Percentiles rank a stretch among this genome's conserved stretches.
phyloP scores from a whole-genome alignment of 1,140 invertebrate genomes.

The Drosophila ohnishii region DNA sequence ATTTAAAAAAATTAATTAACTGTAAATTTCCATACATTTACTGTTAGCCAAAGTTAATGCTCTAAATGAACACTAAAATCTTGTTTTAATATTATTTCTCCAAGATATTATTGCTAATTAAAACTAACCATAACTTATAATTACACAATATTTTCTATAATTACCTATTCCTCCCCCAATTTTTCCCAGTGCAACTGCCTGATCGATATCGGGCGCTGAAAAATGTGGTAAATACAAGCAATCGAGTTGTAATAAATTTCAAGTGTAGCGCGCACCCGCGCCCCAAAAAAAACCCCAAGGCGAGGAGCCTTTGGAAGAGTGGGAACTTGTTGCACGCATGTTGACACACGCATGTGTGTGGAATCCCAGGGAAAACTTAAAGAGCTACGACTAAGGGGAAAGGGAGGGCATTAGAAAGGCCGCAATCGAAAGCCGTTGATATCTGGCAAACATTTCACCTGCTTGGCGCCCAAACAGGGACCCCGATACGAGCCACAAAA shows the following conservation, averaged over 20 bases:
- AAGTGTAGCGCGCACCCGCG: conserved; percentile 72
- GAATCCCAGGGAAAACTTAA: neutral
- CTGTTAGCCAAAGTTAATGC: no score
- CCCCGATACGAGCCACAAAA: conserved; percentile 5
- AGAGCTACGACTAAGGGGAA: neutral
- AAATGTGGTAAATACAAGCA: conserved; percentile 79
- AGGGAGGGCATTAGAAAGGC: conserved; percentile 61
- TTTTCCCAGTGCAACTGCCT: conserved; percentile 22
- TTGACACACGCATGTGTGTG: conserved; percentile 68
- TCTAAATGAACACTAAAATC: neutral
- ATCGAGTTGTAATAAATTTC: conserved; percentile 81
- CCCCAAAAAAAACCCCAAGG: conserved; percentile 43
- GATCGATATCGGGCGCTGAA: conserved; percentile 72
- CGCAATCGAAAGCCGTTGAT: conserved; percentile 61
- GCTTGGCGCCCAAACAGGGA: conserved; percentile 24
- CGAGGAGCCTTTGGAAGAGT: conserved; percentile 11
- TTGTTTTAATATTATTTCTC: no score
- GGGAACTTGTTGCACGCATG: conserved; percentile 77
- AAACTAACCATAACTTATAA: no score
- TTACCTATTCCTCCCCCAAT: neutral
- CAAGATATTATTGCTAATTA: no score
- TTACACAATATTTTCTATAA: no score
- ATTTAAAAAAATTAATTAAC: no score
- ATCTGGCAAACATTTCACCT: conserved; percentile 78
- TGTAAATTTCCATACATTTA: no score